Conservation (phyloP, 2,888 invertebrate genomes). For the Cephus spinipes region DNA sequence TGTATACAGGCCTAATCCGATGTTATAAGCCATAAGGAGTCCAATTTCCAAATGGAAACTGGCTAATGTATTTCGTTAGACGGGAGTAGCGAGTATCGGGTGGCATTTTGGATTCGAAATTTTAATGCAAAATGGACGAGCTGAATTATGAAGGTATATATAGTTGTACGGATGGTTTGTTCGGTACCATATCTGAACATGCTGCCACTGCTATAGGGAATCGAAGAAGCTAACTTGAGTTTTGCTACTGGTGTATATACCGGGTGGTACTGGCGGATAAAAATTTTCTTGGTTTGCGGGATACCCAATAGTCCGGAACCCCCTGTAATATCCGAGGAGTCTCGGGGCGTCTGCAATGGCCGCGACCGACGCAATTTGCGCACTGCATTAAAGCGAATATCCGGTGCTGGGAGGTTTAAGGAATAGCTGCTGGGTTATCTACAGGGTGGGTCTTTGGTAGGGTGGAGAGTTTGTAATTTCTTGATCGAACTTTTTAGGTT, state of each 20-base stretch:
- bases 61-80: background rate
- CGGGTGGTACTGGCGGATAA: too few species aligned
- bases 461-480: background rate
- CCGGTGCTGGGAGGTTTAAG: slow-evolving; percentile 1
- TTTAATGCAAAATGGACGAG: background rate
- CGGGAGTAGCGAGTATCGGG: background rate
- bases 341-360: background rate
- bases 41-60: background rate
- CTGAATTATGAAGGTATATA: too few species aligned
- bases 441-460: background rate
- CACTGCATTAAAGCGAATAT: slow-evolving; percentile 24
- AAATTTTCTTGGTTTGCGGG: background rate
- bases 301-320: slow-evolving; percentile 1
- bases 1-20: background rate
- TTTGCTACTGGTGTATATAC: too few species aligned
- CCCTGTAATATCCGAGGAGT: background rate
- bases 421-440: background rate
- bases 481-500: background rate
- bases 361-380: slow-evolving; percentile 15
- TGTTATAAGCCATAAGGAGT: background rate
- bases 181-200: background rate
- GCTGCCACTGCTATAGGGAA: background rate
- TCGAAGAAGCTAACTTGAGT: background rate
- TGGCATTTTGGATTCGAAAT: background rate
- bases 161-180: too few species aligned